phyloP scores from a whole-genome alignment of 2,113 vertebrate genomes.

The Tonatia bakeri region DNA sequence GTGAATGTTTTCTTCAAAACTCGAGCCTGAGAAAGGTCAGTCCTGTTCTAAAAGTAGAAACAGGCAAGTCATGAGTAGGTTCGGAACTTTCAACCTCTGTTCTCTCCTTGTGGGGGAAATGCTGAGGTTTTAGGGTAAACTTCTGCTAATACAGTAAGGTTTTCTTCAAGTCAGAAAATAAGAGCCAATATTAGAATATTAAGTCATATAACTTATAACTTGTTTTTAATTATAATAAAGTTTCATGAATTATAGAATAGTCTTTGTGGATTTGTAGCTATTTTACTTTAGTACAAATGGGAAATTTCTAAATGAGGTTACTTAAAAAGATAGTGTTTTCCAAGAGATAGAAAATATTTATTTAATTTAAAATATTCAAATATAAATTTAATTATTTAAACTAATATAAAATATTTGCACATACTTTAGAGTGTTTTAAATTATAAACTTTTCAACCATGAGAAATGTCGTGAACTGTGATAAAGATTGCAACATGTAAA shows the following conservation, averaged over 20 bases:
- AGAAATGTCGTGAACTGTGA: neutral
- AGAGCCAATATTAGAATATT: neutral
- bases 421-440: neutral
- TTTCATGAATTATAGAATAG: neutral
- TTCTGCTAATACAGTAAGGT: neutral
- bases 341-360: neutral
- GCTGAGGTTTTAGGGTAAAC: neutral
- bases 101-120: neutral
- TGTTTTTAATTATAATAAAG: neutral
- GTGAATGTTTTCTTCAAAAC: conserved; percentile 65
- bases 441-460: neutral
- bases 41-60: conserved; percentile 78
- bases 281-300: neutral
- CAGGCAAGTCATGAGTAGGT: conserved; percentile 27
- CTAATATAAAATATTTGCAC: neutral
- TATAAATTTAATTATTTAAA: neutral
- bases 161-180: neutral
- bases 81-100: conserved; percentile 63
- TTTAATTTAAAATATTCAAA: conserved; percentile 24
- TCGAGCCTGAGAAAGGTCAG: conserved; percentile 82
- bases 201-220: neutral
- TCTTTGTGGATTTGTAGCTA: neutral
- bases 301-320: neutral
- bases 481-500: neutral
- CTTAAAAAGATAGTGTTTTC: neutral